Conservation (phyloP, 2,888 invertebrate genomes). For the Zaprionus bogoriensis region DNA sequence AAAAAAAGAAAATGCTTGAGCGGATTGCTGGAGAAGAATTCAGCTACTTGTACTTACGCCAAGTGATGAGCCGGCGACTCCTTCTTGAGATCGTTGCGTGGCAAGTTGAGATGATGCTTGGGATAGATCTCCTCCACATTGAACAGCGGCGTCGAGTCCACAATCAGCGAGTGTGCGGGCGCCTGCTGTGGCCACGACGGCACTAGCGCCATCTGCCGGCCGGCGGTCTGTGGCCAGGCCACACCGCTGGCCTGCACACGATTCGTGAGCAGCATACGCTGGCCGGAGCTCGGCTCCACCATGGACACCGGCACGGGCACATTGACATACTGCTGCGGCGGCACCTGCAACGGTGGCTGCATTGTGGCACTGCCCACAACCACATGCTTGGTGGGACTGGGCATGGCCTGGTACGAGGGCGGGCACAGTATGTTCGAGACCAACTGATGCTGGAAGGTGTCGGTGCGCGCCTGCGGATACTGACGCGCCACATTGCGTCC, state of each 20-base stretch:
- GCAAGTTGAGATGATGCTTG: constrained; percentile 86
- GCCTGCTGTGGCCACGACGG: constrained; percentile 93
- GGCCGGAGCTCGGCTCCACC: constrained; percentile 92
- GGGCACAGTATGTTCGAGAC: constrained; percentile 97
- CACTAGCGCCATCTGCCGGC: constrained; percentile 91
- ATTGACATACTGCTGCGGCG: constrained; percentile 93
- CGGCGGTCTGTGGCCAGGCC: constrained; percentile 83
- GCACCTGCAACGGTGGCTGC: constrained; percentile 84
- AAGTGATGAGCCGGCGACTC: constrained; percentile 84
- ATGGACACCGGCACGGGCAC: constrained; percentile 91
- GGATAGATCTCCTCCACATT: constrained; percentile 85
- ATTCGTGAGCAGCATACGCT: constrained; percentile 89
- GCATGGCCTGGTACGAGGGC: constrained; percentile 93
- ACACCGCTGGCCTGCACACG: constrained; percentile 83
- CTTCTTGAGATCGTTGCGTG: constrained; percentile 85
- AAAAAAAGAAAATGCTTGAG: background rate
- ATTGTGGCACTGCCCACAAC: constrained; percentile 84
- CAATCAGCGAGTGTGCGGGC: constrained; percentile 88
- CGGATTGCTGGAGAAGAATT: background rate
- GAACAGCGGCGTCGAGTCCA: constrained; percentile 89
- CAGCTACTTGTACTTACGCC: constrained; percentile 72
- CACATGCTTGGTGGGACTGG: constrained; percentile 85
- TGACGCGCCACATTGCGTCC: constrained; percentile 88
- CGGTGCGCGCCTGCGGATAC: constrained; percentile 87
- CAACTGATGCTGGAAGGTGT: constrained; percentile 94